Evolutionary conservation across 2,113 vertebrate species (phyloP), one percentile per base, ranked within the genome.

Genomic region (Elachura formosa): DNA sequence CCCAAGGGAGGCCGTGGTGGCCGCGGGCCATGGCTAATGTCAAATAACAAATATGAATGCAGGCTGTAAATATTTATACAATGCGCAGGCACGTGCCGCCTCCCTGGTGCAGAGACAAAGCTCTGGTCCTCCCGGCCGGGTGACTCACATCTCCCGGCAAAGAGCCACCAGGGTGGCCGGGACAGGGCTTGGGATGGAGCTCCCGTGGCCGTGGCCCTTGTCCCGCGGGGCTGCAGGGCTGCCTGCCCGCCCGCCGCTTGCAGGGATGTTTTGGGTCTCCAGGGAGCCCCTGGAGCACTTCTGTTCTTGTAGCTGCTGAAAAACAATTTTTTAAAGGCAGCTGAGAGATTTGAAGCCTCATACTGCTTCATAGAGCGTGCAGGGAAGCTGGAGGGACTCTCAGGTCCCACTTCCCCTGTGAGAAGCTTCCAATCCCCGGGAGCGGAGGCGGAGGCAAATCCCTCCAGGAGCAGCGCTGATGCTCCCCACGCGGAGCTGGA

Each of bases 41-140:
- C 95, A 93, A 94, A 94, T 90, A 96, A 94, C 93, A 95, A 96
- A 96, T 97, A 94, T 89, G 96, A 95, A 96, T 93, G 93, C 74
- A 52, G 90, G 95, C 94, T 97, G 95, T 96, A 97, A 96, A 97
- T 96, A 96, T 97, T 97, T 96, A 95, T 93, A 90, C 90, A 96
- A 74, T 71, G 83, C 43, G n/a, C 69, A 94, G 90, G 93, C 94
- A 94, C 93, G 90, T 97, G 94, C 82, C 64, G 87, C 90, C 89
- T 88, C 94, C 89, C 87, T 1, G 64, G 76, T 93, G 86, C 90
- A 61, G n/a, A 80, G 76, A 87, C 95, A 84, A 69, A 96, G 63
- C 93, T 91, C 66, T 74, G 6, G 81, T 84, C 31, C 54, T 61
- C 86, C 69, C 14, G 40, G 61, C 25, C 11, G 59, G 36, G 76